These are phyloP conservation scores for Muscina levida DNA, from an alignment of 2,888 invertebrate species.

Conservation along the genomic window DNA sequence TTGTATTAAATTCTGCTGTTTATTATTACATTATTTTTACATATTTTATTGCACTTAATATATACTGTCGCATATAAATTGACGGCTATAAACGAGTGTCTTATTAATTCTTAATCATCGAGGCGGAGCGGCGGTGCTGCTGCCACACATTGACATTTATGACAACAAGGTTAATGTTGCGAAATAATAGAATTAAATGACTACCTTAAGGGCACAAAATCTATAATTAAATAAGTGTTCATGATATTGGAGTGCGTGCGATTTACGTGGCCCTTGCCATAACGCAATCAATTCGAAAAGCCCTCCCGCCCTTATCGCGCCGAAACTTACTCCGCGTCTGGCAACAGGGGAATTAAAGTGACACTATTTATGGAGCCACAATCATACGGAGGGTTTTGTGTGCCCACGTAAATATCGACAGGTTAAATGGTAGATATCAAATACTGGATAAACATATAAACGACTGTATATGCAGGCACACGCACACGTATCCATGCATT, in stretches of 20 bases:
- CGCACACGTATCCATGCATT: too few species aligned
- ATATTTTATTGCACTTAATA: conserved; percentile 29
- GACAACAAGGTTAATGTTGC: conserved; percentile 70
- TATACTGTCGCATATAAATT: conserved; percentile 40
- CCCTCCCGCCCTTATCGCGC: background rate
- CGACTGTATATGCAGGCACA: background rate
- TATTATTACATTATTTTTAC: conserved; percentile 26
- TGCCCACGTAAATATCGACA: background rate
- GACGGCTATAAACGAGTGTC: conserved; percentile 34
- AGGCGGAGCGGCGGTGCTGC: conserved; percentile 19
- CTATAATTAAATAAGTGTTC: conserved; percentile 64
- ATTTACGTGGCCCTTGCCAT: conserved; percentile 17
- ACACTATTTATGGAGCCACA: background rate
- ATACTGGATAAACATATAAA: too few species aligned
- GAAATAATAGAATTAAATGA: conserved; percentile 77
- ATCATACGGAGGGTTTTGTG: background rate
- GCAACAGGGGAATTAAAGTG: background rate
- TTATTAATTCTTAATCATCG: conserved; percentile 61
- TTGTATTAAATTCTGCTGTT: background rate
- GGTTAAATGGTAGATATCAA: background rate
- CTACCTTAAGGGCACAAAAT: conserved; percentile 59
- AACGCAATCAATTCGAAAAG: background rate
- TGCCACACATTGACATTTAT: conserved; percentile 52
- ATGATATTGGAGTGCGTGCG: conserved; percentile 44
- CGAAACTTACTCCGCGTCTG: too few species aligned